Base-by-base conservation (phyloP, 1,140 invertebrate species). In the Berghia stephanieae region DNA sequence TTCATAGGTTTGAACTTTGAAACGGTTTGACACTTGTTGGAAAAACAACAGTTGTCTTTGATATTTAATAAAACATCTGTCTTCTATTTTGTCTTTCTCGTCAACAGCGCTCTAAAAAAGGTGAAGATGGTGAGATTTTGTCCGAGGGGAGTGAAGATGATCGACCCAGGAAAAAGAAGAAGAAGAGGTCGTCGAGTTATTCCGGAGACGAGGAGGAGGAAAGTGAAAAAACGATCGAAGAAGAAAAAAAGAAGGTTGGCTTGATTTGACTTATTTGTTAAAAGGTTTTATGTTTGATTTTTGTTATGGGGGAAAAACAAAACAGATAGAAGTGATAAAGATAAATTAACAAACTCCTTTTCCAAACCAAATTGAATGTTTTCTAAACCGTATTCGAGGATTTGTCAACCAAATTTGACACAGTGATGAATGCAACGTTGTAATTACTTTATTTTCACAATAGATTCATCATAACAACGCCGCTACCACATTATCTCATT, bases 111-210 rank as follows among this genome's bases (percentile, higher is more conserved):
- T 46, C 60, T 24, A 85, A 85, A 72, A 79, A 82, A 67, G 73
- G 78, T 67, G 83, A 86, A 66, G 86, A 85, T 78, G 86, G 85
- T 42, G 87, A 86, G 42, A 84, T 88, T 55, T 63, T 86, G 10
- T 83, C 82, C 13, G 86, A 88, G 46, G 80, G 79, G 18, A 83
- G 82, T 42, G 81, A 82, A 46, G 84, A 84, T 63, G 86, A 88
- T n/a, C 71, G 74, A 24, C 82, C 83, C 27, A 66, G 78, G 31
- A 85, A 83, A 80, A 88, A 87, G 81, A 87, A 85, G 83, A 88
- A 79, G 83, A 88, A 80, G 40, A 85, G 78, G 38, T 82, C 82
- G 31, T 79, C 82, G 10, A 78, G 81, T 74, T 82, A 81, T 27
- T 81, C 80, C 40, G 86, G 85, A 18, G 83, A 71, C 3, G 84